Evolutionary conservation across 2,888 invertebrate species (phyloP).

Genomic region (Plusia festucae): DNA sequence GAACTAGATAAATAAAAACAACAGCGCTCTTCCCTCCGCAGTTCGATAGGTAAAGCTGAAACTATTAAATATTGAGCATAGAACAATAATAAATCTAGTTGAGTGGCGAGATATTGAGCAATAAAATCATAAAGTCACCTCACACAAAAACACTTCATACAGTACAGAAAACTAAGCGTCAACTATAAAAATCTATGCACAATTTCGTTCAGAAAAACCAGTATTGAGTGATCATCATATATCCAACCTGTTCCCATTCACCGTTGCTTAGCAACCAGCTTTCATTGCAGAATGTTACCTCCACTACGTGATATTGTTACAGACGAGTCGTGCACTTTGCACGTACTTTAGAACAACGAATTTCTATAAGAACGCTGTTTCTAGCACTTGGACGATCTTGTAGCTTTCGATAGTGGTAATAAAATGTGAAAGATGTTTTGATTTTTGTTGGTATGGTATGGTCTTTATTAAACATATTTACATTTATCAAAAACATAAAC

Average conservation of each 20-base stretch:
- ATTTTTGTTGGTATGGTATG: background rate
- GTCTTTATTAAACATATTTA: no score
- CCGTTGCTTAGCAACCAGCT: conserved; percentile 9
- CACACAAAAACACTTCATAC: background rate
- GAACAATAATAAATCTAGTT: no score
- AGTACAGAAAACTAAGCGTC: no score
- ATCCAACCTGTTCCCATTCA: conserved; percentile 38
- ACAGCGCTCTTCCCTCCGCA: no score
- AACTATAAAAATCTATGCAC: background rate
- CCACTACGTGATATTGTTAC: conserved; percentile 34
- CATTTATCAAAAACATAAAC: no score
- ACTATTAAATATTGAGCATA: no score
- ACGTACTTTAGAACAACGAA: conserved; percentile 28
- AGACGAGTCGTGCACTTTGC: conserved; percentile 19
- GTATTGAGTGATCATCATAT: conserved; percentile 35
- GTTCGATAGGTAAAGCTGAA: no score
- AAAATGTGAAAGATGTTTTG: conserved; percentile 6
- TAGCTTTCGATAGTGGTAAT: background rate
- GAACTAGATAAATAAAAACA: no score
- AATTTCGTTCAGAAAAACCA: conserved; percentile 1
- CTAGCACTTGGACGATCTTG: background rate
- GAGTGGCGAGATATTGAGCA: no score
- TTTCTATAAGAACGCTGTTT: conserved; percentile 27
- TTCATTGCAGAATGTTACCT: conserved; percentile 18
- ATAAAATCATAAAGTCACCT: no score